A percentile compares a stretch with the other conserved stretches of the same genome.
phyloP scores from a whole-genome alignment of 2,797 vertebrate species.

The Neosilurus hyrtlii region DNA sequence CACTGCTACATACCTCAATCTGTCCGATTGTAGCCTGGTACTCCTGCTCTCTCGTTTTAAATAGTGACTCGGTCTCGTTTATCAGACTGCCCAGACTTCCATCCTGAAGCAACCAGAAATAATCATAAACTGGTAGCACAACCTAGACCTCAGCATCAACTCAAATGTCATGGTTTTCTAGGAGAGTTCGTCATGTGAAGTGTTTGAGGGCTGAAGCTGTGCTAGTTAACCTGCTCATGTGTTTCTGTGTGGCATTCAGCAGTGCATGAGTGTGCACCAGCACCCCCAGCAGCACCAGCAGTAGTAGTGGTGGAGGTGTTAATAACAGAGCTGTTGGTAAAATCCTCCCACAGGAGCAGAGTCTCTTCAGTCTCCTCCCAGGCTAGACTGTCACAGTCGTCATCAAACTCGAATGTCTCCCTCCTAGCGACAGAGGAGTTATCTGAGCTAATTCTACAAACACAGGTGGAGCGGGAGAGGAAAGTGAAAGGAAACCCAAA shows the following conservation, averaged over 20 bases:
- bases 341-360: constrained; percentile 94
- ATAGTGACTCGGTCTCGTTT: constrained; percentile 92
- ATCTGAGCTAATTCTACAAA: constrained; percentile 42
- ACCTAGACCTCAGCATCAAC: not conserved
- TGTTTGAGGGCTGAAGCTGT: not conserved
- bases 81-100: constrained; percentile 94
- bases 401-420: constrained; percentile 94
- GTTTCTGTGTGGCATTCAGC: constrained; percentile 76
- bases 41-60: constrained; percentile 94
- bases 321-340: constrained; percentile 72
- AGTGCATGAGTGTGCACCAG: constrained; percentile 31
- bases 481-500: constrained; percentile 32
- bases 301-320: constrained; percentile 36
- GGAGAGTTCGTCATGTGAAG: not conserved
- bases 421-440: constrained; percentile 73
- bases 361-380: constrained; percentile 99
- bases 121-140: not conserved
- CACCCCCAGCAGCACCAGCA: not conserved
- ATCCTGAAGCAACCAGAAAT: constrained; percentile 77
- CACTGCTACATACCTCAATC: constrained; percentile 83
- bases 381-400: constrained; percentile 94
- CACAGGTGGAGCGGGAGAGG: constrained; percentile 27
- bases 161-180: not conserved
- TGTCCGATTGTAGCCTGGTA: constrained; percentile 96
- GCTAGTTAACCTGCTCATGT: constrained; percentile 59